phyloP scores from a whole-genome alignment of 2,888 invertebrate species.

The Polyploca ridens region DNA sequence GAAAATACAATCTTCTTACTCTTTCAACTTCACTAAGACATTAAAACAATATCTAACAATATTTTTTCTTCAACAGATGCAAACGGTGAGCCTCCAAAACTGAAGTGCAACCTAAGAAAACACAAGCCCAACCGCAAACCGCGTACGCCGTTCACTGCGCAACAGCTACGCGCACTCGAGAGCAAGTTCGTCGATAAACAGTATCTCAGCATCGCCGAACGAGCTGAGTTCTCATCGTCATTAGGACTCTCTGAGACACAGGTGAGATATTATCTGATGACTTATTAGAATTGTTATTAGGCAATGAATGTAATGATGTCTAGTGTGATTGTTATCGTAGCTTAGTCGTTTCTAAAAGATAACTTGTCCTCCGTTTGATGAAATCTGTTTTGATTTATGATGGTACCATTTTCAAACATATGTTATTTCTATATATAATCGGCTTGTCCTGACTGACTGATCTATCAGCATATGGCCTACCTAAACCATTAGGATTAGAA shows the following conservation, averaged over 20 bases:
- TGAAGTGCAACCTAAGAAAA: slow-evolving; percentile 96
- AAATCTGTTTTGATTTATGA: not conserved
- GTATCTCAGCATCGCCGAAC: slow-evolving; percentile 98
- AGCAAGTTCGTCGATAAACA: slow-evolving; percentile 99
- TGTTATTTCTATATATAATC: too few relatives aligned
- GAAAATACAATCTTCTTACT: not conserved
- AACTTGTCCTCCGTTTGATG: not conserved
- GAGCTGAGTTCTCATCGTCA: slow-evolving; percentile 98
- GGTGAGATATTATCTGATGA: slow-evolving; percentile 45
- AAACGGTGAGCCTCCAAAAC: slow-evolving; percentile 92
- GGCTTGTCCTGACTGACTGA: too few relatives aligned
- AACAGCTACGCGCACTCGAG: slow-evolving; percentile 96
- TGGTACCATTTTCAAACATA: not conserved
- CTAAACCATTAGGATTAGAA: too few relatives aligned
- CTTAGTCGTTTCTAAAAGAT: not conserved
- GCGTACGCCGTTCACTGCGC: slow-evolving; percentile 99
- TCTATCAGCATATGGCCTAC: too few relatives aligned
- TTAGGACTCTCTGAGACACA: slow-evolving; percentile 88
- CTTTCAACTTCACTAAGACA: not conserved
- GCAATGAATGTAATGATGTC: not conserved
- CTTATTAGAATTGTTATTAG: slow-evolving; percentile 10
- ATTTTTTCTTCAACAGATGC: slow-evolving; percentile 80
- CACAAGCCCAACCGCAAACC: slow-evolving; percentile 99
- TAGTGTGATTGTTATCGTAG: not conserved
- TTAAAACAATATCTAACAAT: not conserved